These are phyloP conservation scores for Brachylomia viminalis DNA, from an alignment of 2,888 invertebrate species.

Conservation along the genomic window DNA sequence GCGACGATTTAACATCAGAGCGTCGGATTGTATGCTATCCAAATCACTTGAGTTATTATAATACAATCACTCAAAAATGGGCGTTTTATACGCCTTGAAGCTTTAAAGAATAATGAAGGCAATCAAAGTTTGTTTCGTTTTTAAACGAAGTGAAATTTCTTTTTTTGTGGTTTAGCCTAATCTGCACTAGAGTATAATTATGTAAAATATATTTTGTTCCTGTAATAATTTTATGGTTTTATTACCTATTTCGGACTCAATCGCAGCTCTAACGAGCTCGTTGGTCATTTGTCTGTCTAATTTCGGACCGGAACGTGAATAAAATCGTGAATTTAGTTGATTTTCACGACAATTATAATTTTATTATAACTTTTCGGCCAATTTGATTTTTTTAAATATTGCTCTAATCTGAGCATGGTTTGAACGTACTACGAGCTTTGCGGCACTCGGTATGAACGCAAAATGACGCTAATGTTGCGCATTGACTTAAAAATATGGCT, in stretches of 20 bases:
- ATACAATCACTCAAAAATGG: background rate
- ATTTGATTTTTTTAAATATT: slow-evolving; percentile 1
- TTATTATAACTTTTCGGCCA: background rate
- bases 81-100: background rate
- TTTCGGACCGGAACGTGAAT: background rate
- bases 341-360: background rate
- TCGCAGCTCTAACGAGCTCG: background rate
- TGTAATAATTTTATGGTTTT: slow-evolving; percentile 14
- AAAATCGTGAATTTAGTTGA: no score
- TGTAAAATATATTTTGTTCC: slow-evolving; percentile 36
- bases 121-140: background rate
- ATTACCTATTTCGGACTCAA: background rate
- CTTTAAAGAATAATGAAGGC: background rate
- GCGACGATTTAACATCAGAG: background rate
- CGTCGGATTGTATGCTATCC: background rate
- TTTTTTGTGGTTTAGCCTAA: background rate
- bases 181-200: slow-evolving; percentile 17
- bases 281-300: background rate
- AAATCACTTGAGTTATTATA: background rate
- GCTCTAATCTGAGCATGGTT: slow-evolving; percentile 28
- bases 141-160: slow-evolving; percentile 10
- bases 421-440: background rate
- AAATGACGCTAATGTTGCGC: background rate
- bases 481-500: background rate
- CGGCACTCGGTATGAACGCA: background rate